Evolutionary conservation across 30 jellyfish, hydroid and myxozoan species (phyloP), one percentile per base, ranked within the genome.

Genomic region (Rhopilema esculentum): DNA sequence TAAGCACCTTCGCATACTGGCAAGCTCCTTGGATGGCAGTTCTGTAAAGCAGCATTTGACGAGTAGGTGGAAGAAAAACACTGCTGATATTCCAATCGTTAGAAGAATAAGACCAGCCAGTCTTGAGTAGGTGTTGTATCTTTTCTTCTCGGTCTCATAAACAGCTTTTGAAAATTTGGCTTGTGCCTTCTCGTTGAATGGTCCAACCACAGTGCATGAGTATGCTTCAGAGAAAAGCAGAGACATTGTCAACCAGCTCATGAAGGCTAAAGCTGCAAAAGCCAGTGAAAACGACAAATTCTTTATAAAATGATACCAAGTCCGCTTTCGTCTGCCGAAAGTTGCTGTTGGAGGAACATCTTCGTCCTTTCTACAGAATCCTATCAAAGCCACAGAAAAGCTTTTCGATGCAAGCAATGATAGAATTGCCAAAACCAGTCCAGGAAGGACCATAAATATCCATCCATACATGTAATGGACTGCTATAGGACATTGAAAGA

Each of bases 1-100:
- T n/a, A n/a, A n/a, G n/a, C n/a, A 82, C 91, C 91, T 82, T 49
- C 77, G 77, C 91, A 82, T 67, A 75, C 84, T 50, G 33, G 76
- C 30, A 16, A 82, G 81, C 19, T 63, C 77, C 57, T 82, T 82
- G 76, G 69, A 53, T 2, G 91, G 84, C 21, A 27, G 25, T 22
- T 82, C 91, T 8, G 91, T 8, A 51, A 67, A 69, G 67, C 91
- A 52, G 77, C 91, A 82, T 69, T 69, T 68, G 19, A 82, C 27
- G 18, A 49, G 33, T 1, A 67, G 28, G 24, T 82, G 80, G 17
- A 27, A 33, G 32, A 69, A 22, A 4, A 69, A 30, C 17, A 66
- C 30, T 20, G 51, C 27, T 18, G 50, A 9, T 26, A 82, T 19
- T 28, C 91, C 21, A 49, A 48, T 75, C 8, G 57, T 64, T n/a